Base-by-base conservation (phyloP, 2,888 invertebrate genomes). In the Eudasyphora cyanicolor region DNA sequence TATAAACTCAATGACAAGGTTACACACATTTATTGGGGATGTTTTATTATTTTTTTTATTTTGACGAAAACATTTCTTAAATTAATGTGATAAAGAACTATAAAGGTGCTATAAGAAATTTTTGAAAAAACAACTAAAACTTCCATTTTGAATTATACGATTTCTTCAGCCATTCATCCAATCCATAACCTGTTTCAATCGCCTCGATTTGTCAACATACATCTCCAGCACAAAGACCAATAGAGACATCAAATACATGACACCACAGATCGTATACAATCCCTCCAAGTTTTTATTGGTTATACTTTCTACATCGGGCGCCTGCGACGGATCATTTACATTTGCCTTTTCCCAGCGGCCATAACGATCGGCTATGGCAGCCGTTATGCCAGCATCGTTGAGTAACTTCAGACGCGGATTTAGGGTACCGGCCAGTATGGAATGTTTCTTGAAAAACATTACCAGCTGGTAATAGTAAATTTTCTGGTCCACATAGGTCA, bases 391-490 rank as follows among this genome's bases (percentile, higher is more conserved):
- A 0, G 88, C 79, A 10, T 85, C 78, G 12, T 80, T 84, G 7
- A 90, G 80, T 24, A 87, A 86, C 73, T 87, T 87, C 0, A 90
- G 78, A 32, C 87, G 87, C 8, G 82, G 70, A 71, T 90, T 86
- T 38, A 91, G 86, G 29, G 80, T 71, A 3, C 85, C 82, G 35
- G 86, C 86, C 0, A 88, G 76, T 0, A 88, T 82, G 0, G 90
- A 90, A 19, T 89, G 87, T 6, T 88, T 88, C 0, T 80, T 82
- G 71, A 89, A 76, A 12, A 85, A 90, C 85, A 90, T 87, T 19
- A 87, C 89, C 73, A 87, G 60, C 57, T 88, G 89, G 24, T 87
- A 85, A 0, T 85, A 35, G 71, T 86, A 88, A 6, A 90, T 87
- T 14, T 87, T 27, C 27, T 57, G 27, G 27, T 24, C 14, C 3